Conservation (phyloP, 2,113 vertebrate genomes). For the Tenrec ecaudatus region DNA sequence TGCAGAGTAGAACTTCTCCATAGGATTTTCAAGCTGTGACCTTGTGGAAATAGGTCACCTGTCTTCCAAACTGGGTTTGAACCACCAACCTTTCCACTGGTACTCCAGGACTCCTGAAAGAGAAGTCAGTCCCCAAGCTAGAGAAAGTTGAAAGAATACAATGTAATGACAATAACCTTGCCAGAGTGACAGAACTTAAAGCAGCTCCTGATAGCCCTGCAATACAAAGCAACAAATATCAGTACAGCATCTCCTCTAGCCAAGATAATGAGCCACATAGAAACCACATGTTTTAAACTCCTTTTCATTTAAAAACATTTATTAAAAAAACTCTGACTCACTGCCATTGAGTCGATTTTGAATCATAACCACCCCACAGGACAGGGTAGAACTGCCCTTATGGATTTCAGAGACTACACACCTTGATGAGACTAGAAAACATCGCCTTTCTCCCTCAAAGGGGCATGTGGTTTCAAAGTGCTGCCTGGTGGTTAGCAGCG, state of each 20-base stretch:
- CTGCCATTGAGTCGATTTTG: too few species aligned
- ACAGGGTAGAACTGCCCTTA: too few species aligned
- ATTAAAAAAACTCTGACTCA: too few species aligned
- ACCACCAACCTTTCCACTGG: background rate
- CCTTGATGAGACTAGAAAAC: too few species aligned
- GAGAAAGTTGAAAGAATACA: background rate
- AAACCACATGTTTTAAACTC: background rate
- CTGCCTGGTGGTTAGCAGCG: too few species aligned
- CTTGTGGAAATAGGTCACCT: background rate
- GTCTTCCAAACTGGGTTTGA: background rate
- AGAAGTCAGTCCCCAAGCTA: constrained; percentile 29
- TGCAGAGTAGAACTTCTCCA: background rate
- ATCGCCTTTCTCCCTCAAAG: too few species aligned
- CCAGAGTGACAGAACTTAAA: background rate
- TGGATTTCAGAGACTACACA: too few species aligned
- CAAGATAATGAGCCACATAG: background rate
- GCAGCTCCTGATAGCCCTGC: background rate
- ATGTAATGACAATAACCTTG: background rate
- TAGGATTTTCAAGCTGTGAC: background rate
- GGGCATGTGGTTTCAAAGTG: too few species aligned
- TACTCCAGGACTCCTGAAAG: background rate
- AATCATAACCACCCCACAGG: too few species aligned
- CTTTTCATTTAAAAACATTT: constrained; percentile 15
- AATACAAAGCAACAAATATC: constrained; percentile 32
- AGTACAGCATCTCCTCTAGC: background rate